Evolutionary conservation across 2,888 invertebrate species (phyloP).

Genomic region (Noctua janthina): DNA sequence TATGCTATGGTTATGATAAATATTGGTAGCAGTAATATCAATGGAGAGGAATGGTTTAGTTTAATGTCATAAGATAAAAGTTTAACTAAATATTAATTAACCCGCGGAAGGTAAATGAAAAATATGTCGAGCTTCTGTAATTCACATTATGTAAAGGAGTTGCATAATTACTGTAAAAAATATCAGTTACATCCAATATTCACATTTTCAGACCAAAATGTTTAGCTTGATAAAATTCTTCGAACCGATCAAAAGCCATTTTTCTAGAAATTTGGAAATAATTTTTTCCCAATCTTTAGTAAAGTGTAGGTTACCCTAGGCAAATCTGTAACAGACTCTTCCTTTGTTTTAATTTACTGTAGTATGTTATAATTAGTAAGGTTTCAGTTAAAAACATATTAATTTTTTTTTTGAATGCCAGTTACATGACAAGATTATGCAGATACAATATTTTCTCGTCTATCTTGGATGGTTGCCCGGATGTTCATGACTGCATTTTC

Average conservation of each 20-base stretch:
- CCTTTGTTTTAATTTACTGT: neutral
- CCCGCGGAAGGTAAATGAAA: neutral
- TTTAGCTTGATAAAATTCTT: conserved; percentile 9
- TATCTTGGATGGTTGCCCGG: conserved; percentile 2
- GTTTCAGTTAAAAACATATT: neutral
- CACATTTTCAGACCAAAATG: neutral
- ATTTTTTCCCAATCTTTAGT: neutral
- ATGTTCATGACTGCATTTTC: neutral
- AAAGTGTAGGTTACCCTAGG: neutral
- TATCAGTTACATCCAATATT: neutral
- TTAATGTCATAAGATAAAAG: neutral
- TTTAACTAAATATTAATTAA: neutral
- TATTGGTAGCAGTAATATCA: neutral
- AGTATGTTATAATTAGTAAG: neutral
- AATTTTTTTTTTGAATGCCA: neutral
- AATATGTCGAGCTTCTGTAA: neutral
- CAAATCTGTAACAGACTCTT: neutral
- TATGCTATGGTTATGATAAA: neutral
- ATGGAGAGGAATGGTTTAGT: neutral
- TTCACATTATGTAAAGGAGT: neutral
- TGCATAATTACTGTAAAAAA: neutral
- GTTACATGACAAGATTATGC: neutral
- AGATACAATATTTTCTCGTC: conserved; percentile 7
- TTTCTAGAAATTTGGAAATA: neutral
- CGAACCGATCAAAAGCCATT: neutral